phyloP scores from a whole-genome alignment of 2,888 invertebrate genomes.

The Drosophila ochracea region DNA sequence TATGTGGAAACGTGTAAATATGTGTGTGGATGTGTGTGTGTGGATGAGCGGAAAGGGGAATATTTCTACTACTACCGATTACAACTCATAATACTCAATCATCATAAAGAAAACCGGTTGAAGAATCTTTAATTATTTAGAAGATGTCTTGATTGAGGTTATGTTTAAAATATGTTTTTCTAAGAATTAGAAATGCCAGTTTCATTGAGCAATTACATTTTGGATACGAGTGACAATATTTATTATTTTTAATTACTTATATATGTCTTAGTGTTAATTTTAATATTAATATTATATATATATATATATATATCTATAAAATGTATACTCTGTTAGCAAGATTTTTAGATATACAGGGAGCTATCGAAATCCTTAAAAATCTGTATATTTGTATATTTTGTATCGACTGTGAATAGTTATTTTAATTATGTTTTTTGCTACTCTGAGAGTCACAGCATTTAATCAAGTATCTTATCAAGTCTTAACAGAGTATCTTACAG shows the following conservation, averaged over 20 bases:
- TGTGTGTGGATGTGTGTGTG: not conserved
- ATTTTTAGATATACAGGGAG: not conserved
- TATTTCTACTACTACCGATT: not conserved
- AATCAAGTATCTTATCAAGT: not conserved
- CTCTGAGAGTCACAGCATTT: not conserved
- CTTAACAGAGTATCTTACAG: not conserved
- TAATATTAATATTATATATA: not conserved
- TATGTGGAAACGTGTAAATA: not conserved
- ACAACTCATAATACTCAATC: not conserved
- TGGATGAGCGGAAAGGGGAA: not conserved
- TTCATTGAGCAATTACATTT: not conserved
- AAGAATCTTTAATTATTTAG: not conserved
- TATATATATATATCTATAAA: not conserved
- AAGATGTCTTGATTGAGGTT: not conserved
- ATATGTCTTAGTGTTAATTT: not conserved
- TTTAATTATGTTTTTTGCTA: not conserved
- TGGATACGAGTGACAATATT: not conserved
- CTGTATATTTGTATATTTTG: not conserved
- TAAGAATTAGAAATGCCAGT: not conserved
- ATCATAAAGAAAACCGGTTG: not conserved
- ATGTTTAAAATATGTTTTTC: not conserved
- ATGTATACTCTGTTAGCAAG: not conserved
- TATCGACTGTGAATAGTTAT: not conserved
- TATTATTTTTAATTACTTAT: not conserved
- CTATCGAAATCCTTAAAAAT: not conserved